Base-by-base conservation (phyloP, 2,113 vertebrate species). In the Phalacrocorax pelagicus region DNA sequence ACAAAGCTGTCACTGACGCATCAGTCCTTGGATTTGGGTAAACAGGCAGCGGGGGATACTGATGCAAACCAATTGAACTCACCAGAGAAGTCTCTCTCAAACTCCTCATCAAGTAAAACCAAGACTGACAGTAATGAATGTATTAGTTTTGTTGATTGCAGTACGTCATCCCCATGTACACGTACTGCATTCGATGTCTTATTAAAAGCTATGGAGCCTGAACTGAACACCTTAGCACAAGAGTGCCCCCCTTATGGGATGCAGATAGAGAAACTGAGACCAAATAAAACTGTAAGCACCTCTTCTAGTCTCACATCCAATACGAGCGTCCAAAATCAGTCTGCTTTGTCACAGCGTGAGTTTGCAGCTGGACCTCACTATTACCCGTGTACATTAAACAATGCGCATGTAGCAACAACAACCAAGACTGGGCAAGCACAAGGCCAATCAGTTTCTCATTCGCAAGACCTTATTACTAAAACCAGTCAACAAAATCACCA, bases 121-220 rank as follows among this genome's bases (percentile, higher is more conserved):
- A 97, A 98, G 96, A 98, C 97, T 96, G 97, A 97, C 96, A 97
- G 94, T 55, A 86, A 97, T 91, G 97, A 98, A 97, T 98, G 98
- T 95, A 98, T 70, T 94, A 92, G 90, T 85, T 97, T 97, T 78
- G 89, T 71, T 63, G 88, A 95, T 55, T 92, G 98, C 91, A 95
- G 97, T 80, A 94, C 97, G 0, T 94, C 98, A 10, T 97, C 98
- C 51, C 98, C 98, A 15, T 98, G 98, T 59, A 96, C 98, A 2
- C 98, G 98, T 67, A 99, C 99, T 87, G 98, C 99, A 2, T 99
- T 99, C 9, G 99, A 99, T 97, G 99, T 99, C 95, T 98, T 99
- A 95, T 95, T 99, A 79, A 99, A 99, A 97, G 99, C 99, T 75
- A 99, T 99, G 99, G 99, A 99, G 98, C 99, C 99, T 34, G 99